phyloP scores from a whole-genome alignment of 2,797 vertebrate species.

The Oceanodroma leucorhoa region DNA sequence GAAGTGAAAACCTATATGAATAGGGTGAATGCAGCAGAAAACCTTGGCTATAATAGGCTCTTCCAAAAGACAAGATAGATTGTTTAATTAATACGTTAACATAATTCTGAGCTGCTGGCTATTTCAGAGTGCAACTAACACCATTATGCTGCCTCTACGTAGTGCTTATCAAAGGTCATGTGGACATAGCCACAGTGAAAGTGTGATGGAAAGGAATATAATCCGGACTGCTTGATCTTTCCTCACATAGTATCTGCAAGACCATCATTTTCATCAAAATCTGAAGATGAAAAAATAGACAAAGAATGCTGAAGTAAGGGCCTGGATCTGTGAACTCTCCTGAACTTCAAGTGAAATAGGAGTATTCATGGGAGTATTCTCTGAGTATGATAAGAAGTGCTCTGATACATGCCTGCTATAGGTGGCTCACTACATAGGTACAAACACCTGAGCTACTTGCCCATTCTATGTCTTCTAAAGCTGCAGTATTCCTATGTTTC shows the following conservation, averaged over 20 bases:
- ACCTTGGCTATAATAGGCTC: neutral
- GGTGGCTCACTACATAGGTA: rapidly evolving
- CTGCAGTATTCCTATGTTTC: neutral
- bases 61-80: neutral
- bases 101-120: neutral
- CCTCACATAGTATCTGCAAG: rapidly evolving
- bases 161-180: neutral
- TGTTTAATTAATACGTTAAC: neutral
- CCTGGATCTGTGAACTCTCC: neutral
- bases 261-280: neutral
- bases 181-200: neutral
- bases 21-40: neutral
- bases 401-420: neutral
- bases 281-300: neutral
- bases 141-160: neutral
- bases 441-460: neutral
- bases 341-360: neutral
- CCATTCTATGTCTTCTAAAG: neutral
- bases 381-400: neutral
- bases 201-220: neutral
- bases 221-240: neutral
- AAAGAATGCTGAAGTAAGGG: neutral
- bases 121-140: neutral
- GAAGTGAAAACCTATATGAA: neutral
- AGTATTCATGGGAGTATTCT: neutral